Base-by-base conservation (phyloP, 1,140 invertebrate species). In the Patella vulgata region DNA sequence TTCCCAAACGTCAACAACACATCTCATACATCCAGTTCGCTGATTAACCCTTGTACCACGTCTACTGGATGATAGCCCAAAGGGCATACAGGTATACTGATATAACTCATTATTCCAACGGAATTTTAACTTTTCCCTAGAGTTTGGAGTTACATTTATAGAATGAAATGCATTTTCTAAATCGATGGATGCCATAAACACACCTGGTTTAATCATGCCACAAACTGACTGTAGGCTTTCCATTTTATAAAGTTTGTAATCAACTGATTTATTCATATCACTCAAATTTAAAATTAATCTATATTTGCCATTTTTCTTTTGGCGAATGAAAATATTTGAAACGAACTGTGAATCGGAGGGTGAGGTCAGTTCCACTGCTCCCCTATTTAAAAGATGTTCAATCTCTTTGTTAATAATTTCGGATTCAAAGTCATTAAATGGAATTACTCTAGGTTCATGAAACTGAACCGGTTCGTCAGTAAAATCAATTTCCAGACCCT, bases 271-370 rank as follows among this genome's bases (percentile, higher is more conserved):
- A 61, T 71, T 71, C 9, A 70, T n/a, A 3, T 33, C 21, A 31
- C 50, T 67, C 6, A 68, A 47, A 58, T 71, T 68, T 28, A 71
- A 52, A 33, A 68, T 71, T 11, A 68, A n/a, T 53, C 65, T 54
- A 27, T 60, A 54, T 53, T 31, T 43, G 8, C 63, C 69, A 64
- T 68, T 52, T 57, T 68, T 64, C 50, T 67, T 74, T 11, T 43
- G 63, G 19, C 63, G n/a, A 31, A 60, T 36, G 54, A 74, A 74
- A 54, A 74, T 66, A 36, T 54, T 51, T 3, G 66, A 71, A 9
- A 74, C 44, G 54, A 62, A 63, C 39, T 71, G 54, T 42, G 36
- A 54, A 0, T 6, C 3, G 14, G 61, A 43, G 33, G 48, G 21
- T 31, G 51, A 12, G 12, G 47, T 30, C 21, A 40, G 17, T 23